A percentile compares a stretch with the other conserved stretches of the same genome.
Evolutionary conservation across 2,797 vertebrate genomes (phyloP).

Genomic region (Pangasius sanitwongsei): DNA sequence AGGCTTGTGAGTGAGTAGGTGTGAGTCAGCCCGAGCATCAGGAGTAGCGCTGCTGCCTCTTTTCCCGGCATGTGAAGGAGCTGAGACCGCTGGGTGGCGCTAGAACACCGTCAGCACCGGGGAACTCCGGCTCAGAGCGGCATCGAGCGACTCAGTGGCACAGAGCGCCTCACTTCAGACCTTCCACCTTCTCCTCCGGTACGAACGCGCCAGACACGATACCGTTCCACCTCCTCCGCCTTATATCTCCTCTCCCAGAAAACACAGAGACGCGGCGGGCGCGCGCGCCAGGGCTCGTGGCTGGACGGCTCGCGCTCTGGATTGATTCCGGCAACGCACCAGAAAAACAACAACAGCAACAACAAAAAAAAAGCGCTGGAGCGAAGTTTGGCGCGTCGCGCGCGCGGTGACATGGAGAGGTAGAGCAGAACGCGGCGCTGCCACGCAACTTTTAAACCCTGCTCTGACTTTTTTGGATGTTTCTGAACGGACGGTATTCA

Average conservation of each 20-base stretch:
- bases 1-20: background rate
- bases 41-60: background rate
- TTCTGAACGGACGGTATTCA: background rate
- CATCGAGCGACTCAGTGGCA: constrained; percentile 37
- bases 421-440: constrained; percentile 29
- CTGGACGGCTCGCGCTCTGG: constrained; percentile 10
- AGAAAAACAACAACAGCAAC: background rate
- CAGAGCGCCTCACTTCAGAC: constrained; percentile 47
- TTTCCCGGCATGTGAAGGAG: background rate
- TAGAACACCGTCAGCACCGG: constrained; percentile 32
- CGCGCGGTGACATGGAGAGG: constrained; percentile 43
- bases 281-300: too few relatives aligned
- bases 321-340: background rate
- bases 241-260: background rate
- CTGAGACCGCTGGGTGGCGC: constrained; percentile 48
- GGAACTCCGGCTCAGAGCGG: background rate
- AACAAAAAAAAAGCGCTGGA: constrained; percentile 15
- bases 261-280: background rate
- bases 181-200: constrained; percentile 49
- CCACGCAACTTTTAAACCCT: constrained; percentile 49
- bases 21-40: constrained; percentile 29
- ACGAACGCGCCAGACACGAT: constrained; percentile 31
- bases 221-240: constrained; percentile 3
- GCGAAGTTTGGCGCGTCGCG: constrained; percentile 49
- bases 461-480: constrained; percentile 22